Evolutionary conservation across 2,888 invertebrate genomes (phyloP).

Genomic region (Disparrhopalites patrizii): DNA sequence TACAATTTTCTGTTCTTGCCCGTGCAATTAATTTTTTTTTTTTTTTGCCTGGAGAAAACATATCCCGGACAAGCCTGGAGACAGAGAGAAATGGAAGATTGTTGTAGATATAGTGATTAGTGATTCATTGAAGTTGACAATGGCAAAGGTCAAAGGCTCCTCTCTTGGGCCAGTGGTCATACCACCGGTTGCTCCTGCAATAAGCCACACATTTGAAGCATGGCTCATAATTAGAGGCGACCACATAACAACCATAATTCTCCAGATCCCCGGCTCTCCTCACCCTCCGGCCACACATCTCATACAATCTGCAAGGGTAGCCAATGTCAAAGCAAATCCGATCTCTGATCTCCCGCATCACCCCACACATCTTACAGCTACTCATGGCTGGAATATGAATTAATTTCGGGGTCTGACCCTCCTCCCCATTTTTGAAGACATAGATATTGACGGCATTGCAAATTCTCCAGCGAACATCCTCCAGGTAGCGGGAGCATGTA

Average conservation of each 20-base stretch:
- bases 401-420: not conserved
- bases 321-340: not conserved
- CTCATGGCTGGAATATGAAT: not conserved
- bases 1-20: too few species aligned
- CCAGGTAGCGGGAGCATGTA: not conserved
- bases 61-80: too few species aligned
- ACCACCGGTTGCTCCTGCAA: conserved; percentile 1
- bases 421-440: not conserved
- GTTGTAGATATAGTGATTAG: too few species aligned
- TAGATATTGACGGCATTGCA: conserved; percentile 6
- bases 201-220: not conserved
- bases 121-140: too few species aligned
- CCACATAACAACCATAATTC: conserved; percentile 2
- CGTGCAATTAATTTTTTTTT: too few species aligned
- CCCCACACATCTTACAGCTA: not conserved
- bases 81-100: too few species aligned
- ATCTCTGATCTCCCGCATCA: not conserved
- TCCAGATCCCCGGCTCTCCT: not conserved
- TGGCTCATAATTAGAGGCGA: not conserved
- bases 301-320: not conserved
- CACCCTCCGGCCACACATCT: not conserved
- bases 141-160: too few species aligned
- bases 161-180: not conserved
- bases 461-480: not conserved
- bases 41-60: too few species aligned